A percentile compares a stretch with the other conserved stretches of the same genome.
These are phyloP conservation scores for Ptilodon capucinus DNA, from an alignment of 2,888 invertebrate species.

Conservation along the genomic window DNA sequence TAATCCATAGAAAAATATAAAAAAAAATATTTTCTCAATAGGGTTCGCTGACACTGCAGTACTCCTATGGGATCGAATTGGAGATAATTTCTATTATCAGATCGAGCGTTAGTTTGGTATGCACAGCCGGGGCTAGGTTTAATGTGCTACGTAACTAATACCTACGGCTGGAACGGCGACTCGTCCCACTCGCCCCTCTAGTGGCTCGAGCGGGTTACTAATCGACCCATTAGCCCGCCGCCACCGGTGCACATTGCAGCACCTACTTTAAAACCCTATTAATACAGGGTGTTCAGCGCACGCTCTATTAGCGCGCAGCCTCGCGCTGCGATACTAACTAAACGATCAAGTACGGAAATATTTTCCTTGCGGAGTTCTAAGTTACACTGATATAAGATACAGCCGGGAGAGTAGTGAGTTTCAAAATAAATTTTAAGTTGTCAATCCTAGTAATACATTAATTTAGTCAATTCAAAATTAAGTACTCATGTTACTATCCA, in stretches of 20 bases:
- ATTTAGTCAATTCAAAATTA: no score
- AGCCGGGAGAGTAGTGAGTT: background rate
- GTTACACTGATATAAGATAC: background rate
- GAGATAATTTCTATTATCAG: background rate
- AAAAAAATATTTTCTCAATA: no score
- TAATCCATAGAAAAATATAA: no score
- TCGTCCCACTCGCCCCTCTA: background rate
- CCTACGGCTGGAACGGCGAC: background rate
- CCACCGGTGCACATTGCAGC: background rate
- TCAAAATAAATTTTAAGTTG: background rate
- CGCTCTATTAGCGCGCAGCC: background rate
- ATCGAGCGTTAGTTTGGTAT: background rate
- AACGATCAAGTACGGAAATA: background rate
- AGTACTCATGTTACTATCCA: no score
- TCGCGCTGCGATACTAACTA: background rate
- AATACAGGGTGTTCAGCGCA: background rate
- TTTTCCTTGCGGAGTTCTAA: background rate
- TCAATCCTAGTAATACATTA: no score
- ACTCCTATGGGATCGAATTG: no score
- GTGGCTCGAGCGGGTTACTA: background rate
- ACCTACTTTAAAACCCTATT: background rate
- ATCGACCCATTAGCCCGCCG: background rate
- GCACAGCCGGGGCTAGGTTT: background rate
- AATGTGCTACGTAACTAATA: background rate
- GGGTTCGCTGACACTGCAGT: no score